A percentile compares a stretch with the other conserved stretches of the same genome.
phyloP scores from a whole-genome alignment of 2,797 vertebrate species.

The Bryconaethiops microstoma region DNA sequence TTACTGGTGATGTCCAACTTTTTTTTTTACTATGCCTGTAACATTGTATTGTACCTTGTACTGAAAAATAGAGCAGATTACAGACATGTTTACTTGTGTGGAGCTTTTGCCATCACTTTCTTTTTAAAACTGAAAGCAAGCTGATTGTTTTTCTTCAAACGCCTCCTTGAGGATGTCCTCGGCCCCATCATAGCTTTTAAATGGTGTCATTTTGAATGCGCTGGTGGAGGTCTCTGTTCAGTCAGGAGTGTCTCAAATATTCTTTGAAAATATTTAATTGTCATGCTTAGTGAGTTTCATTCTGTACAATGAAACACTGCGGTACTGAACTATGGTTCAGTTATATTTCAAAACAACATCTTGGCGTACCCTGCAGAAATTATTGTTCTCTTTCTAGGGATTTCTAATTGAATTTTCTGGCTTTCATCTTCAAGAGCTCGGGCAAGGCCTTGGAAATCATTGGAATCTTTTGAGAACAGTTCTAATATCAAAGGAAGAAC shows the following conservation, averaged over 20 bases:
- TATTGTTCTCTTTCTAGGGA: background rate
- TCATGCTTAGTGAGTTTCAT: background rate
- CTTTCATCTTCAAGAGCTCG: background rate
- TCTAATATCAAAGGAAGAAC: background rate
- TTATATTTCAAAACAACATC: background rate
- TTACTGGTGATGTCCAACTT: too few species aligned
- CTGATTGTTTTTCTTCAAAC: background rate
- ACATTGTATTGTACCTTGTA: background rate
- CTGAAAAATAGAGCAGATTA: background rate
- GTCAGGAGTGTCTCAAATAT: conserved; percentile 1
- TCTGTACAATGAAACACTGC: background rate
- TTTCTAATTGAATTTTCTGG: background rate
- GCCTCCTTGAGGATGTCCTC: background rate
- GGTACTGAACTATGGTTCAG: background rate
- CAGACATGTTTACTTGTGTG: background rate
- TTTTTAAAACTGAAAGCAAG: conserved; percentile 9
- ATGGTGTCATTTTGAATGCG: background rate
- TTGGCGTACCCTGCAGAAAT: background rate
- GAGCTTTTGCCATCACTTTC: background rate
- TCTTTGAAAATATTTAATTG: background rate
- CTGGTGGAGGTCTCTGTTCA: background rate
- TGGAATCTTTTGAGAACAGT: background rate
- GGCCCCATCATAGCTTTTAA: background rate
- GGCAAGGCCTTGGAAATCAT: background rate
- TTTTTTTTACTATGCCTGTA: background rate